Percentiles rank a stretch among this genome's conserved stretches.
phyloP scores from a whole-genome alignment of 1,140 invertebrate species.

The Drusus annulatus region DNA sequence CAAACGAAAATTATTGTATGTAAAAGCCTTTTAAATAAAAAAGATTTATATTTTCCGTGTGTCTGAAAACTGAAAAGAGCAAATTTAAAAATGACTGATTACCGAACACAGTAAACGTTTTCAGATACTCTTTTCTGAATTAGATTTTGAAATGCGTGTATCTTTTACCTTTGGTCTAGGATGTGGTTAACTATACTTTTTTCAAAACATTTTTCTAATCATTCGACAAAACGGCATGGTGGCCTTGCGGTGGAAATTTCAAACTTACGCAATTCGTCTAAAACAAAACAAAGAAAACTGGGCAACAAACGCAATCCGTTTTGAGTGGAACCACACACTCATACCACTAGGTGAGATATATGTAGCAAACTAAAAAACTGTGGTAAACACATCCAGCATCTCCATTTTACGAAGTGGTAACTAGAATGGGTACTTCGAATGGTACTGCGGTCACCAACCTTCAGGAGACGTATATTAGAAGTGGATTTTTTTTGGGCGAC shows the following conservation, averaged over 20 bases:
- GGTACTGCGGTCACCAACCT: slow-evolving; percentile 16
- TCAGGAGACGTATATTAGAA: background rate
- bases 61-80: too few relatives aligned
- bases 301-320: background rate
- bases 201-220: too few relatives aligned
- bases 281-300: slow-evolving; percentile 12
- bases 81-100: too few relatives aligned
- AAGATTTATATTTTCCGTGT: too few relatives aligned
- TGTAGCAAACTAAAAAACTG: slow-evolving; percentile 8
- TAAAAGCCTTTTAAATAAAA: too few relatives aligned
- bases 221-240: too few relatives aligned
- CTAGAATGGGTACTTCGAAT: slow-evolving; percentile 17
- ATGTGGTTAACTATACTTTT: too few relatives aligned
- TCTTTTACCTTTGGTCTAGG: too few relatives aligned
- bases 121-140: too few relatives aligned
- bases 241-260: background rate
- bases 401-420: background rate
- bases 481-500: background rate
- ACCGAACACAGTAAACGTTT: too few relatives aligned
- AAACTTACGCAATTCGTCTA: background rate
- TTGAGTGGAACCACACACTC: background rate
- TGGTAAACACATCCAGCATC: background rate
- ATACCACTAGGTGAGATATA: background rate
- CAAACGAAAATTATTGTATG: too few relatives aligned
- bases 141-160: too few relatives aligned